These are phyloP conservation scores for Coryphaenoides rupestris DNA, from an alignment of 2,113 vertebrate species.

Conservation along the genomic window DNA sequence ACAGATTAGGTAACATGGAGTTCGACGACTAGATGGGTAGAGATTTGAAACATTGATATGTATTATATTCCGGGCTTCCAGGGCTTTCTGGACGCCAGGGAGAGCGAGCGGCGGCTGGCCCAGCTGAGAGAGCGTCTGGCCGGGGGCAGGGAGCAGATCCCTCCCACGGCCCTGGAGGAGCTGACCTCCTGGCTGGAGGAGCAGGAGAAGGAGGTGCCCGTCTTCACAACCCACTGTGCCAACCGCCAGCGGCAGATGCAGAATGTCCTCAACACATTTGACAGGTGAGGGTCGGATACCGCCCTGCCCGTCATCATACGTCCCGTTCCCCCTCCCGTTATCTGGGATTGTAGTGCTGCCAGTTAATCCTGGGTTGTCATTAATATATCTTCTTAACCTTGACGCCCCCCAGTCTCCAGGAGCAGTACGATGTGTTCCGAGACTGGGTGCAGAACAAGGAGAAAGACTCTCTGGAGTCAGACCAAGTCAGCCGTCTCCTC, in stretches of 20 bases:
- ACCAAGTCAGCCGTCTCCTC: slow-evolving; percentile 48
- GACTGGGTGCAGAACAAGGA: slow-evolving; percentile 68
- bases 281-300: slow-evolving; percentile 63
- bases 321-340: too few relatives aligned
- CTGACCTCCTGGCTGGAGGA: slow-evolving; percentile 75
- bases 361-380: not conserved
- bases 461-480: slow-evolving; percentile 34
- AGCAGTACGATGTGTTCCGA: slow-evolving; percentile 55
- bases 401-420: slow-evolving; percentile 57
- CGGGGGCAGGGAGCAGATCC: slow-evolving; percentile 70
- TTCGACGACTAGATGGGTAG: not conserved
- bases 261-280: slow-evolving; percentile 67
- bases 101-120: slow-evolving; percentile 73
- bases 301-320: too few relatives aligned
- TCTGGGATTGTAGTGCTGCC: not conserved
- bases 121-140: slow-evolving; percentile 75
- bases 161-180: slow-evolving; percentile 70
- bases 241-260: slow-evolving; percentile 72
- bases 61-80: slow-evolving; percentile 36
- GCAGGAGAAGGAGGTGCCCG: slow-evolving; percentile 78
- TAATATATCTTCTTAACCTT: not conserved
- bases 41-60: not conserved
- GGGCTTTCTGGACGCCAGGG: slow-evolving; percentile 80
- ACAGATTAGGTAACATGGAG: not conserved
- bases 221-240: slow-evolving; percentile 74